Evolutionary conservation across 1,140 invertebrate species (phyloP), one percentile per base, ranked within the genome.

Genomic region (Sinonovacula constricta): DNA sequence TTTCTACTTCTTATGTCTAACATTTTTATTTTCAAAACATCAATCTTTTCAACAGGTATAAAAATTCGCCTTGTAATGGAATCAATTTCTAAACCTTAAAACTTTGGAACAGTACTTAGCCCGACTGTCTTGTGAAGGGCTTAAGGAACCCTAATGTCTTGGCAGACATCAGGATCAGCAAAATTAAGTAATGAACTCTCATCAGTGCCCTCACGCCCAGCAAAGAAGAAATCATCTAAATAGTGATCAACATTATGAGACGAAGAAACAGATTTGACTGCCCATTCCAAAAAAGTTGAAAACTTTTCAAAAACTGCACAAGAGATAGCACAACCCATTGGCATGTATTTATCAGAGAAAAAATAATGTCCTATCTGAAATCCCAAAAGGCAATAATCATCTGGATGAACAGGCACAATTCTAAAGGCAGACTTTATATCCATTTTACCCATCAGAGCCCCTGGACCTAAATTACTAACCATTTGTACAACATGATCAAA

Each of bases 11-110:
- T 18, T 22, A 31, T 30, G 24, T 24, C 30, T 15, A 22, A 53
- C 18, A 39, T 62, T 18, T 3, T 26, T 0, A 3, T 59, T 49
- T 4, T 39, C 30, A 12, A 77, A 59, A 31, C 49, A 33, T 24
- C 1, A 77, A n/a, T n/a, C n/a, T n/a, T n/a, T 0, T 30, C 68
- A 62, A 14, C 51, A n/a, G 75, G 75, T 39, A 54, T 78, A 30
- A 36, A 30, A 24, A 70, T 33, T n/a, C 49, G n/a, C n/a, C n/a
- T n/a, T n/a, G n/a, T 36, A 45, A 57, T 36, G 18, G 74, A 66
- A 49, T 77, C 74, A 63, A 78, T 69, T 51, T 69, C 56, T 45
- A 45, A 45, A 45, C 39, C 39, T 45, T 10, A 45, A 45, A 45
- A 45, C 39, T 45, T 7, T 7, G 18, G 39, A 45, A 45, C 7